Base-by-base conservation (phyloP, 2,888 invertebrate genomes). In the Folsomia candida region DNA sequence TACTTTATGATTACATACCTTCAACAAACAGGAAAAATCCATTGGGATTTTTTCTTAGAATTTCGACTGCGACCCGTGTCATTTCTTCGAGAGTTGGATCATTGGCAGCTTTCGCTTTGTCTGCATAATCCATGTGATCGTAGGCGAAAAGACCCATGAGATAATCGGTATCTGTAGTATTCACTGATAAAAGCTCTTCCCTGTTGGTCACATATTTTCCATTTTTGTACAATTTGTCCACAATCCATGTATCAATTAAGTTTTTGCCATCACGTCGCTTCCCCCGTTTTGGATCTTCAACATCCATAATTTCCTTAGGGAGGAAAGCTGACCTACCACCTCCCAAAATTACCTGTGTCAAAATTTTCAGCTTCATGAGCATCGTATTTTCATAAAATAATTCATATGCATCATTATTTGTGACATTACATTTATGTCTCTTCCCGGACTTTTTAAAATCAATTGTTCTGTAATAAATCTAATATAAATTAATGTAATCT, bases 61-160 rank as follows among this genome's bases (percentile, higher is more conserved):
- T 86, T 81, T 89, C 87, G 4, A 94, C 86, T 0, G 93, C 92
- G 0, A 88, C 88, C 73, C 86, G 84, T 0, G 91, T 91, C 93
- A 94, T 93, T 28, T 92, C 88, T 3, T 88, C 86, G 4, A 94
- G 82, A 0, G 92, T 91, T 0, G 94, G 93, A 85, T 89, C 89
- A 1, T 91, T 91, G 4, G 84, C 82, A 0, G 87, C 86, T 0
- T 91, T 86, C 62, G 91, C 86, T 77, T 89, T 87, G 81, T 88
- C 86, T 65, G 93, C 91, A 83, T 90, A 90, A 37, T 86, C 86
- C 73, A 93, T 81, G 80, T 93, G 93, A 0, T 90, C 88, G 80
- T 92, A 91, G 0, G 91, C 88, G 81, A 93, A 93, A 62, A 94
- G 86, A 62, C 91, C 90, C 88, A 79, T 28, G 3, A 67, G 83